Evolutionary conservation across 37 sponge, comb jelly and placozoan species (phyloP), one percentile per base, ranked within the genome.

Genomic region (Ephydatia muelleri): DNA sequence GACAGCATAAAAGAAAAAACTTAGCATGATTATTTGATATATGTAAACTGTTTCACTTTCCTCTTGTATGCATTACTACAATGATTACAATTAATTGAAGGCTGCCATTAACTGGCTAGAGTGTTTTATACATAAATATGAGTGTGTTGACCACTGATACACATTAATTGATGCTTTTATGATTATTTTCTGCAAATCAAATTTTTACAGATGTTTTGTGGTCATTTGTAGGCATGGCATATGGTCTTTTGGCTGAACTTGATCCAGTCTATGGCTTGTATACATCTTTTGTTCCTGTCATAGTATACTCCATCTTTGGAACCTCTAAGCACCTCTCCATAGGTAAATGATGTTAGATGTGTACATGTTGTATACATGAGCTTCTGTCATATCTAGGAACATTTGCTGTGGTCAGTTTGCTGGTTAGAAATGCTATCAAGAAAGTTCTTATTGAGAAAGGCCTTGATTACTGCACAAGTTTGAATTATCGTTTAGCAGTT

Each of bases 271-370:
- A 81, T 67, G 95, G 95, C 5, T 75, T 95, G 49, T 95, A 95
- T 68, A 70, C 90, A 28, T 91, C 93, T 22, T 87, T 92, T 38
- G 64, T 95, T 3, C 90, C 93, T 40, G 87, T 89, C n/a, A 27
- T 95, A 13, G 38, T 95, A 2, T 95, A 95, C 75, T 72, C 95
- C 32, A 67, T 95, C 3, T 81, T 95, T 49, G 95, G 95, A 0
- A 89, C 91, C 64, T 95, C 95, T 38, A 83, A 84, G 81, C 95
- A 95, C 74, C 69, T 91, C 29, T 95, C 95, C 39, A 86, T 94
- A 29, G 93, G 93, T 93, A 65, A 78, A 87, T n/a, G n/a, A n/a
- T n/a, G n/a, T n/a, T n/a, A n/a, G n/a, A n/a, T n/a, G n/a, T 32
- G 19, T 65, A 30, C 40, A 75, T 38, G 3, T n/a, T 75, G 28